These are phyloP conservation scores for Cottus gobio DNA, from an alignment of 2,113 vertebrate species.

Conservation along the genomic window DNA sequence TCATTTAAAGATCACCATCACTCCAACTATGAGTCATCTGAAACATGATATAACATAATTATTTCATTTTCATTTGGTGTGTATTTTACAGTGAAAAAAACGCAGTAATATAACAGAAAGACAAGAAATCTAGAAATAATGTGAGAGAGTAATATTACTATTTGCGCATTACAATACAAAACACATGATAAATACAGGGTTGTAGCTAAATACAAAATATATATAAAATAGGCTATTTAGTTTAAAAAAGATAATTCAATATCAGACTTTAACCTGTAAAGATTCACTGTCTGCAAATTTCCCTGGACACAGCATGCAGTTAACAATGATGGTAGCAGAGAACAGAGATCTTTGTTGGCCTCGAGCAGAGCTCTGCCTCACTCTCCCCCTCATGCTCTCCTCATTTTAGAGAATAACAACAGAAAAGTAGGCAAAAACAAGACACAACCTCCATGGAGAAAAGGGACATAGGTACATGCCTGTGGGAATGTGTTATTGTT, in stretches of 20 bases:
- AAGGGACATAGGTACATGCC: conserved; percentile 49
- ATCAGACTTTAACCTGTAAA: neutral
- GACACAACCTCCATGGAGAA: conserved; percentile 38
- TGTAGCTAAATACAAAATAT: neutral
- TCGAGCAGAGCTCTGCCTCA: neutral
- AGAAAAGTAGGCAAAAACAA: conserved; percentile 52
- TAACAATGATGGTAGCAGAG: conserved; percentile 7
- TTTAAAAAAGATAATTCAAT: neutral
- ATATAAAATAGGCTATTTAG: neutral
- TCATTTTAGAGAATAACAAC: conserved; percentile 39
- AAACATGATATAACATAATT: conserved; percentile 20
- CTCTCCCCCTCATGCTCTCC: neutral
- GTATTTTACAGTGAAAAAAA: conserved; percentile 15
- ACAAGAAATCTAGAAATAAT: neutral
- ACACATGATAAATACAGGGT: neutral
- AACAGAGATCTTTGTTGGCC: conserved; percentile 5
- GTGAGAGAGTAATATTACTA: neutral
- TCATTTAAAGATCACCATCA: conserved; percentile 30
- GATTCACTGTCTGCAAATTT: conserved; percentile 2
- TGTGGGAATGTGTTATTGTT: conserved; percentile 67
- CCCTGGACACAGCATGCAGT: neutral
- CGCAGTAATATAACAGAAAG: conserved; percentile 1
- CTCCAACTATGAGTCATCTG: conserved; percentile 31
- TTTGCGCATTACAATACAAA: neutral
- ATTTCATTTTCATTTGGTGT: neutral